These are phyloP conservation scores for Dreissena polymorpha DNA, from an alignment of 1,140 invertebrate species.

Conservation along the genomic window DNA sequence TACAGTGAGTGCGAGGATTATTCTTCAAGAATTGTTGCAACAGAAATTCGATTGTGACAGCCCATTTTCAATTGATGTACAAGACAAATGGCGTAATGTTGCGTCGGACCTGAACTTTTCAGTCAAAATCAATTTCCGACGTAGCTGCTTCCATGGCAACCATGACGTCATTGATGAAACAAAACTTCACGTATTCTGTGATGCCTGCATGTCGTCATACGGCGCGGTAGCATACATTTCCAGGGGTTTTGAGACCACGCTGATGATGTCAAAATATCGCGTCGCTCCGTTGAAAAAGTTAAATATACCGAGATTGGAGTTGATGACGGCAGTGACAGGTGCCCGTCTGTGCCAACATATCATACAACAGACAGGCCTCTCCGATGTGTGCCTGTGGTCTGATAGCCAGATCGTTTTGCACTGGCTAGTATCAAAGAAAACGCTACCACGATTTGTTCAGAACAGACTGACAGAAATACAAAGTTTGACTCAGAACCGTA, in stretches of 20 bases:
- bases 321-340: conserved; percentile 22
- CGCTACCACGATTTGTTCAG: conserved; percentile 47
- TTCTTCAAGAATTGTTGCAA: neutral
- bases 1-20: neutral
- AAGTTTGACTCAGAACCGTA: neutral
- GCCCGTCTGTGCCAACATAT: neutral
- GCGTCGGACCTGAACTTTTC: neutral
- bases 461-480: conserved; percentile 39
- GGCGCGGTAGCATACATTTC: neutral
- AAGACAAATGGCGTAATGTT: neutral
- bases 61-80: neutral
- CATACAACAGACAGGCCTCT: neutral
- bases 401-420: conserved; percentile 58
- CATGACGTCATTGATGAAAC: neutral
- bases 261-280: neutral
- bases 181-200: neutral
- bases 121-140: neutral
- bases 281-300: conserved; percentile 28
- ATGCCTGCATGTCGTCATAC: neutral
- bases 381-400: conserved; percentile 14
- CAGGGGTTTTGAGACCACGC: neutral
- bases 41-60: neutral
- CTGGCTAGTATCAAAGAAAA: conserved; percentile 42
- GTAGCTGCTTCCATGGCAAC: neutral
- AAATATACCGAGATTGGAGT: conserved; percentile 15